Percentiles rank a stretch among this genome's conserved stretches.
phyloP scores from a whole-genome alignment of 2,888 invertebrate genomes.

The Scotopteryx bipunctaria region DNA sequence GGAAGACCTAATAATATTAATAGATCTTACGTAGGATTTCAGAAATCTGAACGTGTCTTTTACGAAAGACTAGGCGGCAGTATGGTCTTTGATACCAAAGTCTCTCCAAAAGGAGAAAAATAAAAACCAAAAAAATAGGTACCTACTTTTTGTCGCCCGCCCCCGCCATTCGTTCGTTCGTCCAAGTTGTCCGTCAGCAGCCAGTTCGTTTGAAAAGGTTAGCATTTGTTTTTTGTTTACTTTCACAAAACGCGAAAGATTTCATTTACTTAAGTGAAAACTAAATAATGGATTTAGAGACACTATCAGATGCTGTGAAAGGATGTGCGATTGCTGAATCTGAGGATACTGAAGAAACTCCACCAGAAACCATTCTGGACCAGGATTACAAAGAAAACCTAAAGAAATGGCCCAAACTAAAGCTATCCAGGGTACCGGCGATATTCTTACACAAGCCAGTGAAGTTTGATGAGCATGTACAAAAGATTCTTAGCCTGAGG shows the following conservation, averaged over 20 bases:
- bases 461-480: constrained; percentile 45
- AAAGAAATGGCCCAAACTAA: constrained; percentile 50
- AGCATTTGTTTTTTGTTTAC: background rate
- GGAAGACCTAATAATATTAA: too few relatives aligned
- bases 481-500: constrained; percentile 43
- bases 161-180: too few relatives aligned
- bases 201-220: too few relatives aligned
- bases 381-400: constrained; percentile 2
- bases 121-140: too few relatives aligned
- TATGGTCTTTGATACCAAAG: too few relatives aligned
- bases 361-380: constrained; percentile 19
- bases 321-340: constrained; percentile 3
- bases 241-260: background rate
- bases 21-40: too few relatives aligned
- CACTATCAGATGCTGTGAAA: constrained; percentile 9
- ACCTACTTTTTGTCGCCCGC: too few relatives aligned
- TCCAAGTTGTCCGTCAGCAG: too few relatives aligned
- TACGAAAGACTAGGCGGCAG: too few relatives aligned
- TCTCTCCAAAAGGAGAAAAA: too few relatives aligned
- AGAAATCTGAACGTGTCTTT: too few relatives aligned
- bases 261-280: background rate
- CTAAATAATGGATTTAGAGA: constrained; percentile 15
- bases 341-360: background rate
- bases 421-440: constrained; percentile 47
- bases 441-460: constrained; percentile 57